Evolutionary conservation across 1,140 invertebrate species (phyloP), one percentile per base, ranked within the genome.

Genomic region (Zaprionus lachaisei): DNA sequence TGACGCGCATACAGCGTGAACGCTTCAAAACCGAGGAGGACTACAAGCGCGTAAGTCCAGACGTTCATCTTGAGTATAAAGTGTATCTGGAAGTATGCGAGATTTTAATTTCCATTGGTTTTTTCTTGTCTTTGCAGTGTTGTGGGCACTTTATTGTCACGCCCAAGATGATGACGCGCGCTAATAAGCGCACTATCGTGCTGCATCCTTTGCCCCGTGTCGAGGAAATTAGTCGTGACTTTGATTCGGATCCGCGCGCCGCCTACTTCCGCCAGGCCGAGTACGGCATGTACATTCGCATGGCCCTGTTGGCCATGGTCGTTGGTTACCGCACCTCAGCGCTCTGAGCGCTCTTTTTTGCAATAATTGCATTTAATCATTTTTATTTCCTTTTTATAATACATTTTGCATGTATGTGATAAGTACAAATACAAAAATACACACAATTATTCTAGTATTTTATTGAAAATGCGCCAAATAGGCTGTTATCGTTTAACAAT

Each of bases 221-320:
- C 0, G 96, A 97, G 91, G 99, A 99, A 94, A 99, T 99, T 70
- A 98, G 96, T 77, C 94, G 96, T 1, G 97, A 98, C 77, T 97
- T 99, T 79, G 99, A 99, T 93, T 96, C 95, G 0, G 99, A 99
- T 94, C 98, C 98, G 0, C 93, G 99, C 57, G 99, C 99, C 2
- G 99, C 98, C 1, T 99, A 99, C 93, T 99, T 99, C 94, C 94
- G 99, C 22, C 99, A 99, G 94, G 98, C 98, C 3, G 98, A 99
- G 93, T 97, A 98, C 86, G 99, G 99, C 55, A 97, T 99, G 95
- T 99, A 98, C 91, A 97, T 99, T 5, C 95, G 99, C 41, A 99
- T 99, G 99, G 98, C 99, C 2, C 93, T 99, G 1, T 94, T 99
- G 3, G 96, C 98, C 0, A 97, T 99, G 95, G 96, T 99, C 31